These are phyloP conservation scores for Platycercus adscitus DNA, from an alignment of 2,113 vertebrate genomes.

Conservation along the genomic window DNA sequence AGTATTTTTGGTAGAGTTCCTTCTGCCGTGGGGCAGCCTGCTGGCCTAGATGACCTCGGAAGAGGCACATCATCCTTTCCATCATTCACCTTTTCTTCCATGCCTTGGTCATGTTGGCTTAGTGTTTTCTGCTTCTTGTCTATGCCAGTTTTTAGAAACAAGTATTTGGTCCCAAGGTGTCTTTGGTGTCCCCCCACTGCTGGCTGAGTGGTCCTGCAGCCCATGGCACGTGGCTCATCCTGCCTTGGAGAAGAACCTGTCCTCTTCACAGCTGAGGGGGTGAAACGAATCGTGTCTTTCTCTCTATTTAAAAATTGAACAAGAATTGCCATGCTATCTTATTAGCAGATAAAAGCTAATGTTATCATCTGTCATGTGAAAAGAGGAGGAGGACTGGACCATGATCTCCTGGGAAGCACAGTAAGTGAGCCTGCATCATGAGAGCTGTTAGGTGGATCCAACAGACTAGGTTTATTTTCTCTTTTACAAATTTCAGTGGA, in stretches of 20 bases:
- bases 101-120: background rate
- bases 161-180: fast-evolving
- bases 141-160: background rate
- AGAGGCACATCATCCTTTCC: background rate
- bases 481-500: background rate
- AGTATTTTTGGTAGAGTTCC: background rate
- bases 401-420: background rate
- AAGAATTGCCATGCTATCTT: background rate
- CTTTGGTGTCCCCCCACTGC: background rate
- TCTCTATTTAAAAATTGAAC: background rate
- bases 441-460: background rate
- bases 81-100: background rate
- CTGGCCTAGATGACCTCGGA: background rate
- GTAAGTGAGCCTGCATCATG: fast-evolving
- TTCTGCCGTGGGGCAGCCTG: background rate
- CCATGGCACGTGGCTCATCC: background rate
- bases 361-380: background rate
- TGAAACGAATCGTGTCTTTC: background rate
- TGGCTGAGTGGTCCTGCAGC: background rate
- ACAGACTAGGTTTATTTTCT: background rate
- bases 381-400: background rate
- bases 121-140: background rate
- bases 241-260: background rate
- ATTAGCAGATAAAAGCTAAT: background rate
- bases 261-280: background rate